Evolutionary conservation across 2,888 invertebrate genomes (phyloP).

Genomic region (Apamea monoglypha): DNA sequence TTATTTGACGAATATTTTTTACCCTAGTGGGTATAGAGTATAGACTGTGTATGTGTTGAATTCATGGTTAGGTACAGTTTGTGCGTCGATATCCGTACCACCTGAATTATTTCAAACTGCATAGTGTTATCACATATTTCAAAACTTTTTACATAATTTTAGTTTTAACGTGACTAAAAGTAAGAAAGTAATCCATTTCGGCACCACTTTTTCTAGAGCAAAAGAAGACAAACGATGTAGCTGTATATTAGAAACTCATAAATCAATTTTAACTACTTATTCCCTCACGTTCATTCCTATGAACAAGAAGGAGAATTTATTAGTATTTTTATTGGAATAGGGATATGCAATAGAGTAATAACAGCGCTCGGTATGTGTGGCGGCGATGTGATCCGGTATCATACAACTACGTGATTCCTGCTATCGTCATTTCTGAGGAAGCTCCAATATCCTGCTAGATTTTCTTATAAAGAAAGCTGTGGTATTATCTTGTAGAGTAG

Average conservation of each 20-base stretch:
- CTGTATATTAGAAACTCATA: not conserved
- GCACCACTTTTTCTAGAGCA: not conserved
- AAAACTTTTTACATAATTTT: too few species aligned
- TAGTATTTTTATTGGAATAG: constrained; percentile 56
- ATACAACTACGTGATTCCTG: constrained; percentile 58
- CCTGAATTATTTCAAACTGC: too few species aligned
- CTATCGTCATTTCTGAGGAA: constrained; percentile 22
- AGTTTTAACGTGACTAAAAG: too few species aligned
- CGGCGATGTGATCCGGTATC: constrained; percentile 43
- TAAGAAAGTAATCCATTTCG: too few species aligned
- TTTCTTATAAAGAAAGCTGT: not conserved
- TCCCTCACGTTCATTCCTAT: not conserved
- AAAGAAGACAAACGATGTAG: not conserved
- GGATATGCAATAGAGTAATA: constrained; percentile 43
- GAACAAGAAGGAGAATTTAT: constrained; percentile 26
- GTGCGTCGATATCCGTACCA: too few species aligned
- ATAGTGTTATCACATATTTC: too few species aligned
- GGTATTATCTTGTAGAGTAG: not conserved
- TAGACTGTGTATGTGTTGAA: too few species aligned
- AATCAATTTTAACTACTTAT: not conserved
- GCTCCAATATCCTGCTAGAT: constrained; percentile 32
- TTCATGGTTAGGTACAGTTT: too few species aligned
- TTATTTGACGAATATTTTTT: too few species aligned
- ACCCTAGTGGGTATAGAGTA: too few species aligned
- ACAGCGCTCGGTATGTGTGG: constrained; percentile 36